A percentile compares a stretch with the other conserved stretches of the same genome.
These are phyloP conservation scores for Lobophora halterata DNA, from an alignment of 2,888 invertebrate genomes.

Conservation along the genomic window DNA sequence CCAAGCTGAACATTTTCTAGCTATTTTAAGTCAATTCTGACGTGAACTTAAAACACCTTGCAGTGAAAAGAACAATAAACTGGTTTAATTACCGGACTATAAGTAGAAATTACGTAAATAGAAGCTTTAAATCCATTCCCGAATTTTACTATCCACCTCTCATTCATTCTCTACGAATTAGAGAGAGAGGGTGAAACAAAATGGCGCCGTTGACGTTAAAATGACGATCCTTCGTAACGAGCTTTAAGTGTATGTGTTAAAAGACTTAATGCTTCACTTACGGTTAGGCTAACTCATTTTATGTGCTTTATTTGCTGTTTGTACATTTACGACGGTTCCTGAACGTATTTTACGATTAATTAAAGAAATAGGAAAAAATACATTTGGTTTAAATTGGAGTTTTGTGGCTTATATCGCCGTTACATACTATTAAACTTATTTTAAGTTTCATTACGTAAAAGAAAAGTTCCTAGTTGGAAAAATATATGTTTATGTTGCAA, in stretches of 20 bases:
- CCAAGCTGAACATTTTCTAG: conserved; percentile 12
- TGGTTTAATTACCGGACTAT: conserved; percentile 46
- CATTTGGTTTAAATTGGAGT: conserved; percentile 2
- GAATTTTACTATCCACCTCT: conserved; percentile 43
- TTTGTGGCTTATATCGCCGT: conserved; percentile 2
- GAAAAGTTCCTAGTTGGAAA: too few species aligned
- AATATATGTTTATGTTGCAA: too few species aligned
- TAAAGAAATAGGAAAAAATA: conserved; percentile 6
- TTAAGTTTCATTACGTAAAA: too few species aligned
- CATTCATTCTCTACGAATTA: conserved; percentile 35
- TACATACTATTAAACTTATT: neutral
- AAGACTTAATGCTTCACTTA: conserved; percentile 35
- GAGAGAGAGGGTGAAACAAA: conserved; percentile 37
- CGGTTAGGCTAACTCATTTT: conserved; percentile 36
- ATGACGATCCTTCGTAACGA: conserved; percentile 23
- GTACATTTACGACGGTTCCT: conserved; percentile 17
- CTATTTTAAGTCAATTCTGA: conserved; percentile 21
- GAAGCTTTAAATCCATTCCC: conserved; percentile 41
- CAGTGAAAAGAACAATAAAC: conserved; percentile 32
- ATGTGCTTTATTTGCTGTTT: conserved; percentile 27
- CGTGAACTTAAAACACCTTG: conserved; percentile 30
- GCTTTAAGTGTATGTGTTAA: conserved; percentile 30
- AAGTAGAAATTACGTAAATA: conserved; percentile 44
- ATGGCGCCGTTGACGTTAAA: conserved; percentile 32
- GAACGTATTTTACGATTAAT: conserved; percentile 25